Evolutionary conservation across 2,797 vertebrate species (phyloP).

Genomic region (Anabacerthia variegaticeps): DNA sequence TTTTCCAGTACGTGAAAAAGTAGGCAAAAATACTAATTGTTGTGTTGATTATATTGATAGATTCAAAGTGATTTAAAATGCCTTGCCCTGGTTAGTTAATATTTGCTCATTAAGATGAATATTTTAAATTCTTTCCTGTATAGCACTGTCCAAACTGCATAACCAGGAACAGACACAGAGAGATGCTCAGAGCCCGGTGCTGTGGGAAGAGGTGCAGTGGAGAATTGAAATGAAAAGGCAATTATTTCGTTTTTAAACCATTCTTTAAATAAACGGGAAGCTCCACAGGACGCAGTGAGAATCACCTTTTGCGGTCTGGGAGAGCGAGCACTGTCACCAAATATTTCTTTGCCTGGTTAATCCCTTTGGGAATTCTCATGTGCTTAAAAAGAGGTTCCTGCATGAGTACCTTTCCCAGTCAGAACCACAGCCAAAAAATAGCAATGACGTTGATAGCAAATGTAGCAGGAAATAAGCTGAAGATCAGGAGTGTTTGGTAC

Average conservation of each 20-base stretch:
- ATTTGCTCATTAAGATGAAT: background rate
- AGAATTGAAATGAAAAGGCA: background rate
- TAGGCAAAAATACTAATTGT: background rate
- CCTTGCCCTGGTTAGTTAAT: background rate
- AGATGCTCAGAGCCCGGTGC: background rate
- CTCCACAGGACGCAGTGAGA: background rate
- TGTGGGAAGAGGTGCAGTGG: background rate
- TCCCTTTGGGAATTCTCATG: conserved; percentile 30
- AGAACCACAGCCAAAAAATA: background rate
- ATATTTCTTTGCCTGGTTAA: background rate
- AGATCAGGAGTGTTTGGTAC: background rate
- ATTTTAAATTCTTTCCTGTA: background rate
- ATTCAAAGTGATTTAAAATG: background rate
- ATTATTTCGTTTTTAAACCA: conserved; percentile 26
- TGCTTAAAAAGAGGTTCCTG: conserved; percentile 15
- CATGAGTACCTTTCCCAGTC: conserved; percentile 2
- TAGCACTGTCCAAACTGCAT: background rate
- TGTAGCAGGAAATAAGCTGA: background rate
- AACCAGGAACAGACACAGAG: background rate
- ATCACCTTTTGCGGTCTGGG: background rate
- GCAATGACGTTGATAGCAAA: conserved; percentile 3
- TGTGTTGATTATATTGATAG: background rate
- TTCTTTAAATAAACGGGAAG: background rate
- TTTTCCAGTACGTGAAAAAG: background rate
- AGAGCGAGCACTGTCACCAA: background rate